Evolutionary conservation across 2,113 vertebrate genomes (phyloP), one percentile per base, ranked within the genome.

Genomic region (Rostratula benghalensis): DNA sequence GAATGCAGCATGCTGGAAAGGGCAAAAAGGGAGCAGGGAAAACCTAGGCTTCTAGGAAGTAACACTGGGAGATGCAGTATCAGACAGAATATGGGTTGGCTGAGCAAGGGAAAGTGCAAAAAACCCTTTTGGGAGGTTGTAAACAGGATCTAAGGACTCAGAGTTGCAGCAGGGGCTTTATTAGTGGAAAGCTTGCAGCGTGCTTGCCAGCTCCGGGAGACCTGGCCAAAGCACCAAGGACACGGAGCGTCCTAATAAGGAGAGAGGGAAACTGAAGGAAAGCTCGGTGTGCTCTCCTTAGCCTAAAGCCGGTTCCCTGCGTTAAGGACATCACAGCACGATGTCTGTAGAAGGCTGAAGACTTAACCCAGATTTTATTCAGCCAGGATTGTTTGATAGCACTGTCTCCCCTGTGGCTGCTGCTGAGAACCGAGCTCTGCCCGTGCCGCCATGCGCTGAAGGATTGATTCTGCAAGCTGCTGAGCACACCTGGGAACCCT

Each of bases 381-480:
- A 56, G 80, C 0, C 1, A 79, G 80, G 80, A 50, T 27, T 54
- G 77, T 68, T 61, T 78, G 91, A 83, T 78, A 89, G 69, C 57
- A 37, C 27, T 12, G 25, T 31, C 74, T 95, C 45, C 74, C 59
- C 24, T 0, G 7, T 45, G 86, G 64, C 39, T 1, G 53, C 67
- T 3, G 48, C 63, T 20, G 71, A 64, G 75, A 89, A n/a, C 35
- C 0, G 1, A 68, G 64, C 61, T 46, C 73, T 73, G 80, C 65
- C 71, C 3, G 1, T 6, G 48, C 53, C 18, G 68, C 19, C 25
- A 0, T 3, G 68, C 37, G 5, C 39, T 1, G 6, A 78, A 95
- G 94, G 94, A 89, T 82, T 65, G 83, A 61, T 94, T 51, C 92
- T 89, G 77, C 53, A 65, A 84, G 83, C 86, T 79, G 94, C 92